A percentile compares a stretch with the other conserved stretches of the same genome.
phyloP scores from a whole-genome alignment of 2,113 vertebrate genomes.

The Apteryx owenii region DNA sequence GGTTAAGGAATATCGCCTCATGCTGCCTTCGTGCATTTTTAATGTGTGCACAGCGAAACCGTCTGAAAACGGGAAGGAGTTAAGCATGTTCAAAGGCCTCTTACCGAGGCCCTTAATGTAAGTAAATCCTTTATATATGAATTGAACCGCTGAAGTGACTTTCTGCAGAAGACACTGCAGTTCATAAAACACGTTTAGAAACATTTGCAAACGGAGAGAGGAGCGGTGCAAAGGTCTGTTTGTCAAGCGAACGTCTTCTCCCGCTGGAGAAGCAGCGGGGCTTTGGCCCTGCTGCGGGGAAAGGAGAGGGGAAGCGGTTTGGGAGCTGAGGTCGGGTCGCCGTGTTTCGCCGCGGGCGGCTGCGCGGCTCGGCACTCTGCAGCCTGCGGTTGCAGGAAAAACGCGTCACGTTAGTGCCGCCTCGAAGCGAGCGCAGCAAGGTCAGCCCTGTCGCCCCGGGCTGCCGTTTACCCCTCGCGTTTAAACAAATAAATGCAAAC shows the following conservation, averaged over 20 bases:
- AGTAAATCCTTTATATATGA: constrained; percentile 16
- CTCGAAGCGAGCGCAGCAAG: background rate
- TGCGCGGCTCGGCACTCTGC: no score
- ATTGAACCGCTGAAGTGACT: background rate
- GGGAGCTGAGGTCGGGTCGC: background rate
- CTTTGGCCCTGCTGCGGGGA: accelerated
- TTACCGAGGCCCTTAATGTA: background rate
- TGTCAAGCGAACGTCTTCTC: background rate
- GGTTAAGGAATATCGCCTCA: background rate
- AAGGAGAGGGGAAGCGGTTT: background rate
- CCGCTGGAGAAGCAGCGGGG: accelerated
- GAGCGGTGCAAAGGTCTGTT: background rate
- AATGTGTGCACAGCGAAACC: constrained; percentile 5
- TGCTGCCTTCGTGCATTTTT: constrained; percentile 51
- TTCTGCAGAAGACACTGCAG: background rate
- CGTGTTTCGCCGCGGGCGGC: no score
- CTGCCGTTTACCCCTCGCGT: background rate
- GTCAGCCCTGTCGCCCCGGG: background rate
- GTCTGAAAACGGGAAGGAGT: constrained; percentile 7
- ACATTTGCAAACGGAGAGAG: background rate
- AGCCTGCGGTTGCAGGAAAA: background rate
- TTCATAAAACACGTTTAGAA: background rate
- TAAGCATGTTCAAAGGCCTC: background rate
- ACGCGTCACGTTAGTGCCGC: background rate
- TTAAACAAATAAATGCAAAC: background rate